Evolutionary conservation across 1,140 invertebrate genomes (phyloP).

Genomic region (Drosophila kepulauana): DNA sequence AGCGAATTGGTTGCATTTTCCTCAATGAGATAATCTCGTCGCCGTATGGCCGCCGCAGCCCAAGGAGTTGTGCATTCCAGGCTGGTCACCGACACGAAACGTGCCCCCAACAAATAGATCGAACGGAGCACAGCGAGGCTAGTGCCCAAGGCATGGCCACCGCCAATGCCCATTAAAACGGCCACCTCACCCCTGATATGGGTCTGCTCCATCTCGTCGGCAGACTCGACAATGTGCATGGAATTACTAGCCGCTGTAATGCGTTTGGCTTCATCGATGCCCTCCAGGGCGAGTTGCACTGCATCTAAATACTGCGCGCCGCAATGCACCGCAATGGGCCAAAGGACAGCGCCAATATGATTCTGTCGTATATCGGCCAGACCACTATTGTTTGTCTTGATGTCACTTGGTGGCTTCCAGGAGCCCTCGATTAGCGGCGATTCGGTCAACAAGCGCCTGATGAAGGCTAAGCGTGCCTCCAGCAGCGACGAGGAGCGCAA

Average conservation of each 20-base stretch:
- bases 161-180: constrained; percentile 90
- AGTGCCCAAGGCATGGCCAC: constrained; percentile 90
- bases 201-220: constrained; percentile 87
- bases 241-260: constrained; percentile 86
- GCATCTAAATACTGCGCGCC: constrained; percentile 88
- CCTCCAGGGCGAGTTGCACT: constrained; percentile 88
- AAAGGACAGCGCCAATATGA: constrained; percentile 86
- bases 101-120: constrained; percentile 90
- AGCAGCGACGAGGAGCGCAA: constrained; percentile 87
- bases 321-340: constrained; percentile 88
- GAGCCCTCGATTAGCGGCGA: constrained; percentile 87
- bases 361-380: constrained; percentile 72
- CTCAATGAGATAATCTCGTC: constrained; percentile 74
- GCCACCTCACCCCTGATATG: constrained; percentile 88
- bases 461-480: constrained; percentile 87
- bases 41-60: constrained; percentile 84
- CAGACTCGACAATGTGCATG: constrained; percentile 81
- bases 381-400: constrained; percentile 66
- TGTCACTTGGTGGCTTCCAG: constrained; percentile 73
- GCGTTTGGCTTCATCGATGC: constrained; percentile 87
- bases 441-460: constrained; percentile 86
- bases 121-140: constrained; percentile 90
- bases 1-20: constrained; percentile 83
- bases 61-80: constrained; percentile 90
- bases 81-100: constrained; percentile 91